Base-by-base conservation (phyloP, 2,797 vertebrate genomes). In the Erethizon dorsatum region DNA sequence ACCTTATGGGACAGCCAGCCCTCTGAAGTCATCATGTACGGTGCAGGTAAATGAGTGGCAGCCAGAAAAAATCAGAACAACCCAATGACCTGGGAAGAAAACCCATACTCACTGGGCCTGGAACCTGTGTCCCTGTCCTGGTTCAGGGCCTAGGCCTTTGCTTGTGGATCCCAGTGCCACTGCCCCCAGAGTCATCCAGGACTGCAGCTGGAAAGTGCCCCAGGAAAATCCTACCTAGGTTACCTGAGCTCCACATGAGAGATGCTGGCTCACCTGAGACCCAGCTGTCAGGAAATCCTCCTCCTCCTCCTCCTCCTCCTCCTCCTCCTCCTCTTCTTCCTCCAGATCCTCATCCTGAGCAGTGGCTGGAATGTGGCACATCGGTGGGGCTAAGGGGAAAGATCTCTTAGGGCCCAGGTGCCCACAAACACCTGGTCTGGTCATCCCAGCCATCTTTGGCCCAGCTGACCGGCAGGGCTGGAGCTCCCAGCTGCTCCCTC, bases 231-330 rank as follows among this genome's bases (percentile, higher is more conserved):
- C 78, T n/a, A 22, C 59, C 22, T 57, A 24, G 24, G 56, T 52
- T 47, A 75, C 67, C 67, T 67, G 57, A 71, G 88, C 57, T 71
- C 33, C 77, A 80, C 3, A 78, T 0, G 10, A 22, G 47, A n/a
- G 14, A 78, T 3, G 54, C 56, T 26, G 4, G 92, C 95, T 96
- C 94, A 98, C 98, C 96, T 97, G 98, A 79, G 97, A 97, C 52
- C 52, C 96, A 13, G 97, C 77, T 8, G n/a, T 91, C 56, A 95
- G 65, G 26, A 88, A 96, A 31, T 89, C 93, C 0, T 85, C 96
- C 0, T 95, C 96, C 0, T 95, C 95, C 0, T 97, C 96, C 0
- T 95, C 94, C 0, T 94, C 97, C 0, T 97, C 0, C 0, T 95
- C 95, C 0, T 93, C 97, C 0, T 97, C 97, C 8, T 96, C 94